Base-by-base conservation (phyloP, 2,113 vertebrate genomes). In the Brachyhypopomus occidentalis region DNA sequence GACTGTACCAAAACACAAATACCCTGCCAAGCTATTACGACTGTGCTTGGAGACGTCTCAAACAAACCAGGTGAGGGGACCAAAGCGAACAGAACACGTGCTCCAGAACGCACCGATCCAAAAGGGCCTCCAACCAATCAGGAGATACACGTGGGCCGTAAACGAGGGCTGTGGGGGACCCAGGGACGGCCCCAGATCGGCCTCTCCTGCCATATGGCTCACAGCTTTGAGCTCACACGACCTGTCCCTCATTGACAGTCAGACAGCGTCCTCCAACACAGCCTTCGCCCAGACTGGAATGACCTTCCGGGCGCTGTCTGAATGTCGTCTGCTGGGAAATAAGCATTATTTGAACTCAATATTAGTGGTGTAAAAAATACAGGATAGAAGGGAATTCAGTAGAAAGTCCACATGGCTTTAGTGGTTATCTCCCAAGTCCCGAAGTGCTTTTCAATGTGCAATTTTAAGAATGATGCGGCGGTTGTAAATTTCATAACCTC, bases 181-280 rank as follows among this genome's bases (percentile, higher is more conserved):
- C 83, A 58, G 74, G 86, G 90, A 89, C 84, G 87, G 87, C 82
- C 87, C 83, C 86, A 89, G 89, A 86, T 83, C 82, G n/a, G n/a
- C 83, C 36, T 69, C 81, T 80, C 36, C 82, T 85, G 78, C 82
- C 89, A 92, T 91, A 88, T 90, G 91, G 89, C 87, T 82, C 77
- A 85, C 85, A 30, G 63, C 38, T 77, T 83, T 89, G 89, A 90
- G 88, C 79, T 23, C 77, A 89, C 88, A 88, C 85, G 36, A 19
- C 36, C 36, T 7, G 20, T 25, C 56, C 58, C 36, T 34, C 22
- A 38, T 62, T 38, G 19, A 75, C 11, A 59, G 12, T 74, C 72
- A 74, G 34, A 62, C 19, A 69, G 66, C 66, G n/a, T 4, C 66
- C 20, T 70, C 34, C 19, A 38, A 20, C 22, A 70, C 20, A 70